A percentile compares a stretch with the other conserved stretches of the same genome.
These are phyloP conservation scores for Peribatodes rhomboidaria DNA, from an alignment of 2,888 invertebrate genomes.

Conservation along the genomic window DNA sequence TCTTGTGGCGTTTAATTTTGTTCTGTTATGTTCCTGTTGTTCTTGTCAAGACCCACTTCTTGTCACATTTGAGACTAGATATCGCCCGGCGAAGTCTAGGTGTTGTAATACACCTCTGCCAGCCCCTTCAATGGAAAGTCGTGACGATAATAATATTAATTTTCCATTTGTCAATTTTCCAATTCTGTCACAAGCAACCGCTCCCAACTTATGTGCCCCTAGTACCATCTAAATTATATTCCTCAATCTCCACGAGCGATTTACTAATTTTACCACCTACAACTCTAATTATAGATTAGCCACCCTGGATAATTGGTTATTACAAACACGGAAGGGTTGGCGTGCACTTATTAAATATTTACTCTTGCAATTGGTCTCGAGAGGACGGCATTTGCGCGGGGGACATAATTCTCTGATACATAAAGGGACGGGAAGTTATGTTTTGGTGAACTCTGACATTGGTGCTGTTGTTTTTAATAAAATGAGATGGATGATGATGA, in stretches of 20 bases:
- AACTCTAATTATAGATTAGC: slow-evolving; percentile 34
- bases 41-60: too few relatives aligned
- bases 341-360: slow-evolving; percentile 69
- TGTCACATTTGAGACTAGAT: too few relatives aligned
- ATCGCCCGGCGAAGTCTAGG: too few relatives aligned
- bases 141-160: too few relatives aligned
- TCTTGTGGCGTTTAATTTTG: too few relatives aligned
- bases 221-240: slow-evolving; percentile 5
- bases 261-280: slow-evolving; percentile 26
- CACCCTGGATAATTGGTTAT: slow-evolving; percentile 35
- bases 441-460: not conserved
- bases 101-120: too few relatives aligned
- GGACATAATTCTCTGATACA: not conserved
- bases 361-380: slow-evolving; percentile 63
- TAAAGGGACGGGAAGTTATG: not conserved
- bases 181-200: not conserved
- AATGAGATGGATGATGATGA: too few relatives aligned
- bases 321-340: slow-evolving; percentile 34
- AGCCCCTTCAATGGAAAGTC: too few relatives aligned
- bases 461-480: too few relatives aligned
- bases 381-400: slow-evolving; percentile 48
- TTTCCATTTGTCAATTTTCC: not conserved
- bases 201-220: not conserved
- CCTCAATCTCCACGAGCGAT: slow-evolving; percentile 13
- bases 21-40: too few relatives aligned